Base-by-base conservation (phyloP, 1,140 invertebrate genomes). In the Frieseomelitta varia region DNA sequence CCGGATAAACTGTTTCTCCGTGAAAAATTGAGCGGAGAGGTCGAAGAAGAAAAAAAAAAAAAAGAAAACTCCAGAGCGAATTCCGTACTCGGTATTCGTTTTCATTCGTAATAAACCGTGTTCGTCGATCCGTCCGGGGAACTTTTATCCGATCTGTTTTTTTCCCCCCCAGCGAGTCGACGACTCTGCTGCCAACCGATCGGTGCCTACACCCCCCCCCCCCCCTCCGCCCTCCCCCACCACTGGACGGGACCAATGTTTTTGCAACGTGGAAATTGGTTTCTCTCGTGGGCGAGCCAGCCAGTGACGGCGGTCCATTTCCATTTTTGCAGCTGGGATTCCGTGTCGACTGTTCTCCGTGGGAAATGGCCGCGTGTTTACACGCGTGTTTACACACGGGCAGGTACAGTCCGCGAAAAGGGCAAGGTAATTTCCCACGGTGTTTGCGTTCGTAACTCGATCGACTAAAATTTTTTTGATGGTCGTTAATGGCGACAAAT, bases 1-100 rank as follows among this genome's bases (percentile, higher is more conserved):
- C 30, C 4, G 65, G 56, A 68, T n/a, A 79, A 79, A 69, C 15
- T 27, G 53, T 79, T 65, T 56, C 39, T 47, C 67, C 65, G 71
- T 30, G 77, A 65, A 69, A 69, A 79, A 68, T 30, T 8, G 71
- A 55, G n/a, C 47, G 21, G 21, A 71, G 68, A 30, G 68, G 39
- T 4, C 0, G 39, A 39, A 6, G 39, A 8, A 11, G 6, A 8
- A 47, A 47, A 6, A 47, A 47, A 47, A 47, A 39, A 61, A 72
- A 39, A 71, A 24, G 51, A n/a, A 6, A 47, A 47, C 39, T 47
- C 14, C 69, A n/a, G 47, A 72, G 10, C 21, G 69, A 47, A n/a
- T n/a, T n/a, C 65, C 39, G 39, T 47, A 8, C 0, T 47, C 15
- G n/a, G 27, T 10, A 30, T 67, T 67, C 65, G 65, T 67, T 67